A percentile compares a stretch with the other conserved stretches of the same genome.
phyloP scores from a whole-genome alignment of 2,797 vertebrate species.

The Mus caroli region DNA sequence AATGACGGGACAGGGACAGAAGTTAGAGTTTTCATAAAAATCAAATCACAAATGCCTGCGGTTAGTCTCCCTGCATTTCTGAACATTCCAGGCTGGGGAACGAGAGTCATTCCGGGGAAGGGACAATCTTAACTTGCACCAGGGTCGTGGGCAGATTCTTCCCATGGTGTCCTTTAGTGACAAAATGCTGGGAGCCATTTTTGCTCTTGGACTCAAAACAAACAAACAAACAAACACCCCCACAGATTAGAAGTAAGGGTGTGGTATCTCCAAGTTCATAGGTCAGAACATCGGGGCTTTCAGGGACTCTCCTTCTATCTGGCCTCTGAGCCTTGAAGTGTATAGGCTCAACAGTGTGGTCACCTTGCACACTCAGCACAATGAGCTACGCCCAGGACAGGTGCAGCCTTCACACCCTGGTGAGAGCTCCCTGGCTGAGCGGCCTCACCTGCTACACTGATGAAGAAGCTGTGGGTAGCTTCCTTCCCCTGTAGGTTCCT shows the following conservation, averaged over 20 bases:
- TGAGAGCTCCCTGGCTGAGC: background rate
- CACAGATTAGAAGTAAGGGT: background rate
- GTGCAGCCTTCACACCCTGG: background rate
- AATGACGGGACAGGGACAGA: background rate
- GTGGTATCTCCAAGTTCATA: background rate
- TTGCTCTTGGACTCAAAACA: background rate
- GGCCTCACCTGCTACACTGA: slow-evolving; percentile 93
- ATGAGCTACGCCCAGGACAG: background rate
- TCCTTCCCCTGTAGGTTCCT: slow-evolving; percentile 88
- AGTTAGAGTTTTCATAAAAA: background rate
- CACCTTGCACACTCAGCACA: background rate
- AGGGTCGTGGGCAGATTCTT: background rate
- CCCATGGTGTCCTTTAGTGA: rapidly evolving
- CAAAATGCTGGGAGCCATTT: rapidly evolving
- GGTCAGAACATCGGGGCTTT: background rate
- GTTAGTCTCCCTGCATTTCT: background rate
- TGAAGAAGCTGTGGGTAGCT: slow-evolving; percentile 89
- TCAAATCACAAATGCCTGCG: background rate
- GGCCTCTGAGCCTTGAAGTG: background rate
- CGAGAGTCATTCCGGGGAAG: background rate
- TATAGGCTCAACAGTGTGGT: background rate
- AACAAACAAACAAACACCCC: background rate
- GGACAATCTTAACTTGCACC: no score
- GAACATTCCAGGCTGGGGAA: background rate
- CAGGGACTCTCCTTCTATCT: no score